Conservation (phyloP, 2,113 vertebrate genomes). For the Hylia prasina region DNA sequence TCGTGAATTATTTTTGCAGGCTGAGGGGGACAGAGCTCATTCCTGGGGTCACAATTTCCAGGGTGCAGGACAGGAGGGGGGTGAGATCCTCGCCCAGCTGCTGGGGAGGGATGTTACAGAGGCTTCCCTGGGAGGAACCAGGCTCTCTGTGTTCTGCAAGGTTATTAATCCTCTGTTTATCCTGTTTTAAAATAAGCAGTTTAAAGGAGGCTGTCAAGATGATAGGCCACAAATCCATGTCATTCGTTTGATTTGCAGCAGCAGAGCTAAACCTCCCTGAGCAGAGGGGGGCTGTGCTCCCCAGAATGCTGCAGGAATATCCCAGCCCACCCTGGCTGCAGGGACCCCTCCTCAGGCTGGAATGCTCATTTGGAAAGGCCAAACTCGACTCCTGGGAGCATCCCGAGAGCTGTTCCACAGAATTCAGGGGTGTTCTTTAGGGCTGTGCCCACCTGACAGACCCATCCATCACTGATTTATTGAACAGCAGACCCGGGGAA, state of each 20-base stretch:
- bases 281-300: neutral
- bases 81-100: neutral
- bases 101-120: neutral
- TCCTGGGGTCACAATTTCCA: neutral
- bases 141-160: neutral
- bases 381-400: accelerated
- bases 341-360: neutral
- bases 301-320: accelerated
- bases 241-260: conserved; percentile 35
- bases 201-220: conserved; percentile 50
- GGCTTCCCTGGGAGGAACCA: neutral
- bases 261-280: conserved; percentile 1
- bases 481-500: neutral
- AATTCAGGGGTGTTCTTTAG: neutral
- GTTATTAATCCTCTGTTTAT: conserved; percentile 59
- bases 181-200: conserved; percentile 66
- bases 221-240: conserved; percentile 59
- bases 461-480: neutral
- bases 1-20: neutral
- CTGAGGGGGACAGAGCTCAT: neutral
- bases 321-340: neutral
- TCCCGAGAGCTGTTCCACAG: neutral
- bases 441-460: neutral
- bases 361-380: neutral
- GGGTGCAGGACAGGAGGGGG: neutral